Evolutionary conservation across 2,797 vertebrate species (phyloP).

Genomic region (Thunnus albacares): DNA sequence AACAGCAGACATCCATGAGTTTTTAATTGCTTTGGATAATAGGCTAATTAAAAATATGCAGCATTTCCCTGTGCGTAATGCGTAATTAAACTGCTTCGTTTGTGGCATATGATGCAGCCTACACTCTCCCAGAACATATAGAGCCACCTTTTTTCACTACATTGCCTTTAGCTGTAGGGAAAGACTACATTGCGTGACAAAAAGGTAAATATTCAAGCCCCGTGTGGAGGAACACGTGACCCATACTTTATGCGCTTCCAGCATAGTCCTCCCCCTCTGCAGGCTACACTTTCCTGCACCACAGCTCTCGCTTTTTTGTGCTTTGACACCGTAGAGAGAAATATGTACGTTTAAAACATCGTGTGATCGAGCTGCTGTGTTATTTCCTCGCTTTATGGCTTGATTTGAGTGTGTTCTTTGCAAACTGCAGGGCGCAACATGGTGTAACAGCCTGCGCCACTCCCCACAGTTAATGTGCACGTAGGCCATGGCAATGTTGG

Average conservation of each 20-base stretch:
- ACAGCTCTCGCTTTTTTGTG: constrained; percentile 20
- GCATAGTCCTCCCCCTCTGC: constrained; percentile 66
- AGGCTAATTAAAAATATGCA: not conserved
- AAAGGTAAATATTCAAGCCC: constrained; percentile 85
- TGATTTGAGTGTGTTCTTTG: constrained; percentile 32
- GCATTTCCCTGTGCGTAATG: constrained; percentile 5
- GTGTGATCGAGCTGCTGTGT: constrained; percentile 2
- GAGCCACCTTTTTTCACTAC: constrained; percentile 13
- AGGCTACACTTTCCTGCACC: constrained; percentile 56
- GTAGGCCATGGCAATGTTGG: constrained; percentile 79
- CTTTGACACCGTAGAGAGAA: constrained; percentile 1
- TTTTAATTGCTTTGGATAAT: constrained; percentile 15
- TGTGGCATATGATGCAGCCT: constrained; percentile 6
- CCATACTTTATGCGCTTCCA: constrained; percentile 72
- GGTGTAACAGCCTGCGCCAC: constrained; percentile 74
- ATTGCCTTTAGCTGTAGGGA: constrained; percentile 38
- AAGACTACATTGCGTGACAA: constrained; percentile 80
- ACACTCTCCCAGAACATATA: constrained; percentile 10
- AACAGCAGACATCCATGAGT: not conserved
- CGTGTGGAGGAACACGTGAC: constrained; percentile 82
- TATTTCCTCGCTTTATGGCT: constrained; percentile 14
- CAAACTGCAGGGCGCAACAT: constrained; percentile 57
- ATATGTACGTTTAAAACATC: constrained; percentile 24
- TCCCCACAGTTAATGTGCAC: constrained; percentile 77
- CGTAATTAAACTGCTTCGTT: not conserved